Conservation (phyloP, 2,113 vertebrate genomes). For the Ammodytes marinus region DNA sequence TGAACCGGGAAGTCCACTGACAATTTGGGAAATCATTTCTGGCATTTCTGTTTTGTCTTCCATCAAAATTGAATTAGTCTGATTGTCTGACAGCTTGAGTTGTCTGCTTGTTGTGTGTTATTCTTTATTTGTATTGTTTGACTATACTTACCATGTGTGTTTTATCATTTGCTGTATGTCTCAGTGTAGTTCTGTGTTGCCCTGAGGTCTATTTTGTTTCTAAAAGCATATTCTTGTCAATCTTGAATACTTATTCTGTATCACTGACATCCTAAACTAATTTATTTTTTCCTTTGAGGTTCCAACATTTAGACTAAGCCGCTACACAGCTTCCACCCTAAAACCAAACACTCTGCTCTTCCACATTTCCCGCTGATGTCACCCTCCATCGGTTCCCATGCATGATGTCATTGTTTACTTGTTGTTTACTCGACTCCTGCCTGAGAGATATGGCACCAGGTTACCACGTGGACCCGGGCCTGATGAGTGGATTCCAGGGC, state of each 20-base stretch:
- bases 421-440: slow-evolving; percentile 74
- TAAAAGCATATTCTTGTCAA: neutral
- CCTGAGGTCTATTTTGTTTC: neutral
- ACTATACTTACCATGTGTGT: neutral
- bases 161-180: neutral
- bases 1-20: too few species aligned
- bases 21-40: too few species aligned
- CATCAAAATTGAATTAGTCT: too few species aligned
- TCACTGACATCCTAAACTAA: neutral
- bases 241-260: neutral
- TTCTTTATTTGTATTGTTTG: neutral
- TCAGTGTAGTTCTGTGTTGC: neutral
- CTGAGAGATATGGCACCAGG: slow-evolving; percentile 76
- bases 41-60: too few species aligned
- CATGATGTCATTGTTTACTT: slow-evolving; percentile 79
- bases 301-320: neutral
- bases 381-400: slow-evolving; percentile 51
- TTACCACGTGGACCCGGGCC: slow-evolving; percentile 56
- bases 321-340: neutral
- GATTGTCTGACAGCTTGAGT: too few species aligned
- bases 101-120: neutral
- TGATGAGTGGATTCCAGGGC: slow-evolving; percentile 59
- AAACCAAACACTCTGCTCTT: slow-evolving; percentile 1
- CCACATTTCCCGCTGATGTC: slow-evolving; percentile 61
- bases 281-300: neutral